phyloP scores from a whole-genome alignment of 2,797 vertebrate genomes.

The Xiphorhynchus erythropygius region DNA sequence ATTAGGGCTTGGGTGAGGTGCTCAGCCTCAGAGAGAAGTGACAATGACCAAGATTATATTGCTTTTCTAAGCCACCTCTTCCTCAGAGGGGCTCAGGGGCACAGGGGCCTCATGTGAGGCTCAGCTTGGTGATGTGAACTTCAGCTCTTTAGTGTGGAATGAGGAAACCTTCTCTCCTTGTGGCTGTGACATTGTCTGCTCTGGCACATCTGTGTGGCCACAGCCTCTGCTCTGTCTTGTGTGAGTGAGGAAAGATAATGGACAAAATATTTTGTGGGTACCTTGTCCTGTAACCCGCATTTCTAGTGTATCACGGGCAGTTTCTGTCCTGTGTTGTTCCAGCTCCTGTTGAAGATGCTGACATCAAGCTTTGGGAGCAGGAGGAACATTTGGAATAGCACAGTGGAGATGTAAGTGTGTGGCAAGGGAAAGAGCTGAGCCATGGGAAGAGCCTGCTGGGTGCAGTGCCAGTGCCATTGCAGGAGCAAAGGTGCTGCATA shows the following conservation, averaged over 20 bases:
- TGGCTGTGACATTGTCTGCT: neutral
- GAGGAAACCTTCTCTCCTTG: neutral
- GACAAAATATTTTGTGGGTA: neutral
- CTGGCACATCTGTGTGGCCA: neutral
- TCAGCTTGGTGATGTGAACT: neutral
- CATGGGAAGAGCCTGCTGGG: neutral
- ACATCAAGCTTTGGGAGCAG: neutral
- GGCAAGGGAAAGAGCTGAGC: neutral
- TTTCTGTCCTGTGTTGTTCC: neutral
- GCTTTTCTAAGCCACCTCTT: neutral
- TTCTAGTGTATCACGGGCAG: neutral
- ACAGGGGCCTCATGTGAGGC: neutral
- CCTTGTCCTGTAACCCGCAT: neutral
- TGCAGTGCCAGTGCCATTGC: fast-evolving
- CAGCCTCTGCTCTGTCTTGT: neutral
- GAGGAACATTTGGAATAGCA: neutral
- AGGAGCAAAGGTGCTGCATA: neutral
- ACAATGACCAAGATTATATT: neutral
- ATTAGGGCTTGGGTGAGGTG: neutral
- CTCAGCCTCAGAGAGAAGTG: neutral
- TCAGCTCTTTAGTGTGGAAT: neutral
- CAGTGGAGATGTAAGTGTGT: fast-evolving
- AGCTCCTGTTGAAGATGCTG: neutral
- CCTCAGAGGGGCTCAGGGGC: neutral
- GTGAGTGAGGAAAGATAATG: neutral